Evolutionary conservation across 1,140 invertebrate genomes (phyloP).

Genomic region (Aporrectodea caliginosa): DNA sequence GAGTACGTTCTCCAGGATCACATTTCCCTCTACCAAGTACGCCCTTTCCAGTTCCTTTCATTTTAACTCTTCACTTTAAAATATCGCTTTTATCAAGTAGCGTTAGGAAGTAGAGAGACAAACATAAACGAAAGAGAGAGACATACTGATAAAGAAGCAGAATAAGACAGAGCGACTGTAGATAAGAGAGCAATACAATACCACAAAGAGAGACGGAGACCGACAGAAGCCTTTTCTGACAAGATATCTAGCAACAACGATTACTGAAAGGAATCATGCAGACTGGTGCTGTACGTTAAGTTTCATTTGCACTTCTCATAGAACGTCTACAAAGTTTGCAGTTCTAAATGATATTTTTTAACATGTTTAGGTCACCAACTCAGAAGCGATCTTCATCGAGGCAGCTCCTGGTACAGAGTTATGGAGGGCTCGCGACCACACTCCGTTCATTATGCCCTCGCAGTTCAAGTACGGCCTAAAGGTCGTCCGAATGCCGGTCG

Average conservation of each 20-base stretch:
- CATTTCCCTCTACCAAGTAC: slow-evolving; percentile 22
- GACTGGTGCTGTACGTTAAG: background rate
- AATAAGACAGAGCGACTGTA: too few species aligned
- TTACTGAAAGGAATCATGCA: too few species aligned
- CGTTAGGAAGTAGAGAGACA: too few species aligned
- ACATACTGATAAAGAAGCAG: too few species aligned
- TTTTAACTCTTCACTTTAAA: too few species aligned
- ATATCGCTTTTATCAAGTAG: too few species aligned
- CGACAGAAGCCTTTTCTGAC: too few species aligned
- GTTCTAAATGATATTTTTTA: background rate
- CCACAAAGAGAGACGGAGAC: too few species aligned
- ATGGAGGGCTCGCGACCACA: background rate
- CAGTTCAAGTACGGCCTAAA: slow-evolving; percentile 3
- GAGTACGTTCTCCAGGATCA: slow-evolving; percentile 25
- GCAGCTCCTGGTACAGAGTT: background rate
- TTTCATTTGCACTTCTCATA: background rate
- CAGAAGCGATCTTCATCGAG: background rate
- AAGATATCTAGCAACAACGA: too few species aligned
- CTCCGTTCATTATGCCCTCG: background rate
- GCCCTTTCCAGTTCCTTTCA: too few species aligned
- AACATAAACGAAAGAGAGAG: too few species aligned
- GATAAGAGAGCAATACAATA: too few species aligned
- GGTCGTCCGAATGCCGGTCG: slow-evolving; percentile 6
- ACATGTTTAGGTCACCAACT: background rate
- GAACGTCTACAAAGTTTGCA: background rate